Base-by-base conservation (phyloP, 2,113 vertebrate genomes). In the Tenrec ecaudatus region DNA sequence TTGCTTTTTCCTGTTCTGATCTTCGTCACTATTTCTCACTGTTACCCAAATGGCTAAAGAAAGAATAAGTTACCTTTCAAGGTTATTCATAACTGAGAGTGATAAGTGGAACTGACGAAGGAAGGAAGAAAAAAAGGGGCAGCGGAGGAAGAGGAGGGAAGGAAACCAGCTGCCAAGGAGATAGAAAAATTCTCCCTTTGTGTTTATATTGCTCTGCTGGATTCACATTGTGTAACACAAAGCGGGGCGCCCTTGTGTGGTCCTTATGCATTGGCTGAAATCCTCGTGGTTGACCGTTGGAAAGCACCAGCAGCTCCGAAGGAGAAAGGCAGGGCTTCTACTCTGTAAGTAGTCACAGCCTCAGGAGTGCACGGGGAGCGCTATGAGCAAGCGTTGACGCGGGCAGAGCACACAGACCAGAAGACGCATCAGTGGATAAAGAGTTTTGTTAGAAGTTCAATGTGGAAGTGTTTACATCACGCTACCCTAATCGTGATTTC, bases 181-280 rank as follows among this genome's bases (percentile, higher is more conserved):
- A 40, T 19, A 64, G 8, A 86, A 81, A 25, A 69, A 27, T 81
- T 0, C 12, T 43, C 2, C 57, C 77, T 20, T 12, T 84, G 10
- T 79, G 71, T 88, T 89, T 47, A 12, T 53, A 91, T 94, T 89
- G 60, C 58, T 93, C 91, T 89, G 43, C 68, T 92, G 82, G 19
- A n/a, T 88, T 92, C 57, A 62, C 57, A 15, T 23, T 43, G 7
- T 66, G 57, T 62, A 80, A 73, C 66, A 75, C 31, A 92, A 89
- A 77, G 36, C 40, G 7, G 40, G 40, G 40, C 3, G 40, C 40
- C 40, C 40, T 40, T 40, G 40, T 40, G 7, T 40, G 7, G 40
- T 40, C 40, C 40, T 40, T 40, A 40, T 40, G 40, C 40, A 40
- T 40, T 40, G 40, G 40, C 40, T 40, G 40, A 40, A 40, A 40